Evolutionary conservation across 2,888 invertebrate species (phyloP).

Genomic region (Euclidia mi): DNA sequence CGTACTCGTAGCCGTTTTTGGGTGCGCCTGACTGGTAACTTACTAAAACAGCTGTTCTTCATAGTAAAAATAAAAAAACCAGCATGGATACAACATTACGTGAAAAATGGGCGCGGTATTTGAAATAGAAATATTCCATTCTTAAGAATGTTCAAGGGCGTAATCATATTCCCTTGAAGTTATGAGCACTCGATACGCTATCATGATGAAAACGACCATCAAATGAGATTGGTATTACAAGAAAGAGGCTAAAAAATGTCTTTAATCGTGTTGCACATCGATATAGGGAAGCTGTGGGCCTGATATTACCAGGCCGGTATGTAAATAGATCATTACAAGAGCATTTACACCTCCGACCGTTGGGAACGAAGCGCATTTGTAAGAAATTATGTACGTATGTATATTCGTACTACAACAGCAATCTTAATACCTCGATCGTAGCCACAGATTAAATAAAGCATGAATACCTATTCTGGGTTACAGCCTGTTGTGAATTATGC

Average conservation of each 20-base stretch:
- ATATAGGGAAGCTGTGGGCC: constrained; percentile 37
- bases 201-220: constrained; percentile 29
- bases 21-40: no score
- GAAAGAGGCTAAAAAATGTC: constrained; percentile 40
- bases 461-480: constrained; percentile 29
- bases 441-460: constrained; percentile 26
- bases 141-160: not conserved
- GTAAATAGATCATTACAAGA: constrained; percentile 59
- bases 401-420: constrained; percentile 22
- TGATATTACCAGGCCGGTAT: constrained; percentile 46
- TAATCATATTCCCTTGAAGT: not conserved
- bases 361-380: constrained; percentile 39
- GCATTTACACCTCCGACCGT: constrained; percentile 56
- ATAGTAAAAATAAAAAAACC: no score
- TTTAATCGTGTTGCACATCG: constrained; percentile 44
- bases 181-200: constrained; percentile 19
- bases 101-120: no score
- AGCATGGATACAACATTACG: no score
- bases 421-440: constrained; percentile 34
- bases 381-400: constrained; percentile 34
- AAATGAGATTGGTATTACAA: constrained; percentile 39
- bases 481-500: constrained; percentile 26
- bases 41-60: no score
- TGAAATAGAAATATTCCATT: not conserved
- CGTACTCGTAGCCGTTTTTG: no score